Base-by-base conservation (phyloP, 92 coral and sea anemone genomes). In the Epizoanthus rinbou region DNA sequence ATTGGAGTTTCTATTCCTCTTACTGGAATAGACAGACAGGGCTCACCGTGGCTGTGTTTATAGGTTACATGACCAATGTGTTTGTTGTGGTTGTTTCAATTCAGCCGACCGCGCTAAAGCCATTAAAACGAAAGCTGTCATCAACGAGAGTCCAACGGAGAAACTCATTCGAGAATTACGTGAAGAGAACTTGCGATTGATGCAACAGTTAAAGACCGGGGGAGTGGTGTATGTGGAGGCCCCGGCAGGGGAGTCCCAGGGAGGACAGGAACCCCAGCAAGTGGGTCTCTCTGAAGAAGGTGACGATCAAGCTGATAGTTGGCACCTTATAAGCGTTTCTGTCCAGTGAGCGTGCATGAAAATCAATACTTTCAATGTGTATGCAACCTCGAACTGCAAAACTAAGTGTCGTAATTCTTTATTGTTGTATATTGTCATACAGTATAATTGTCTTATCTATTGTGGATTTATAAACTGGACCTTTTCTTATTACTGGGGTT, bases 81-180 rank as follows among this genome's bases (percentile, higher is more conserved):
- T 64, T 23, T 18, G 25, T 73, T 33, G 11, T 50, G 54, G 54
- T 50, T 50, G 14, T 50, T 50, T 50, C 54, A 10, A 25, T 56
- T 14, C 53, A 94, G 98, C 98, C 50, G 98, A 93, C 75, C 76
- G 98, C 41, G 98, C 98, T 47, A 94, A 94, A 80, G 85, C 98
- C 7, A 94, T 94, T 75, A 94, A 94, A 83, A 94, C 98, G 17
- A 94, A 90, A 81, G 98, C 98, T 23, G 92, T 94, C 52, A 84
- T 94, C 47, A 90, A 90, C 79, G 98, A 94, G 74, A 94, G 98
- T 76, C 98, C 98, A 9, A 94, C 98, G 6, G 98, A 94, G 85
- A 94, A 94, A 75, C 75, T 94, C 62, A 94, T 94, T 68, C 94
- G 98, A 39, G 98, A 94, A 70, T 86, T 94, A 57, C 89, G 94